Percentiles rank a stretch among this genome's conserved stretches.
These are phyloP conservation scores for Brachypodius melanocephalos DNA, from an alignment of 2,113 vertebrate genomes.

Conservation along the genomic window DNA sequence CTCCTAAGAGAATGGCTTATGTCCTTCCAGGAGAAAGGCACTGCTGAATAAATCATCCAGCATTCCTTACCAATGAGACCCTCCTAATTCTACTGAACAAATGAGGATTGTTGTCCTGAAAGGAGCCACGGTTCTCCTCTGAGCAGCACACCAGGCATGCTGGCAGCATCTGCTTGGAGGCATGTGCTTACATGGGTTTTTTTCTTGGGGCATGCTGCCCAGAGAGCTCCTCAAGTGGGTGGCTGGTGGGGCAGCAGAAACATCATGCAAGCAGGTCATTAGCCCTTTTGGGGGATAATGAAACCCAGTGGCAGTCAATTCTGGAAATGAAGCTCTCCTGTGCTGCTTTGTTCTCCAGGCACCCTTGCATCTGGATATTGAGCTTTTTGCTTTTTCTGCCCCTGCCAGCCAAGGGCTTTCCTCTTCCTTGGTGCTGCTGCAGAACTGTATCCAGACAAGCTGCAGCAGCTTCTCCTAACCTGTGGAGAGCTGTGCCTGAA, in stretches of 20 bases:
- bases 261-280: not conserved
- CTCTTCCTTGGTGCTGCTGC: not conserved
- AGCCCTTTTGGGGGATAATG: not conserved
- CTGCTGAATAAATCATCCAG: slow-evolving; percentile 2
- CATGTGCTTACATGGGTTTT: not conserved
- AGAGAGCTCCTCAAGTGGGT: not conserved
- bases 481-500: not conserved
- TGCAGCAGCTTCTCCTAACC: not conserved
- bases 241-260: not conserved
- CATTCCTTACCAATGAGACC: not conserved
- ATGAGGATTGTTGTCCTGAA: not conserved
- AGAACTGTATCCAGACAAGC: not conserved
- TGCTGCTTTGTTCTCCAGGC: not conserved
- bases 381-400: not conserved
- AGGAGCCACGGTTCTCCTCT: not conserved
- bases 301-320: not conserved
- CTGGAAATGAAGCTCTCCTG: not conserved
- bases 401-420: not conserved
- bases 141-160: not conserved
- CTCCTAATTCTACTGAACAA: not conserved
- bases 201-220: not conserved
- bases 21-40: slow-evolving; percentile 19
- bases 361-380: not conserved
- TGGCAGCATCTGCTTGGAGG: not conserved
- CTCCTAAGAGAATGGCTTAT: slow-evolving; percentile 4